Conservation (phyloP, 1,140 invertebrate genomes). For the Drosophila equinoxialis region DNA sequence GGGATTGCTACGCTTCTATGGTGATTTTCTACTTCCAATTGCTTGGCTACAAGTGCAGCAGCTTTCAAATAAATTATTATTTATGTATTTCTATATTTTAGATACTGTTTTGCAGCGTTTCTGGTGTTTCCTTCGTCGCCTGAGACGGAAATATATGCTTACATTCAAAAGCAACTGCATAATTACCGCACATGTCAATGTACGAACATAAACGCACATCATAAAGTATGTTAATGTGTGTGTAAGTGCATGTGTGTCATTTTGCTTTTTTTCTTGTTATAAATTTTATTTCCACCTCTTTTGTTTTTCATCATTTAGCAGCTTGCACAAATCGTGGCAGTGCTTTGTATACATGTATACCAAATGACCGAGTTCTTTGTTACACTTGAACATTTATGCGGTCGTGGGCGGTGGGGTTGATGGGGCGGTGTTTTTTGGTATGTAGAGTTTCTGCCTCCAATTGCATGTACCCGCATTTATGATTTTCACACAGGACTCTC, state of each 20-base stretch:
- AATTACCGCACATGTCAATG: conserved; percentile 1
- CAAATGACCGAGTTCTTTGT: conserved; percentile 75
- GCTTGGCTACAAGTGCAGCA: no score
- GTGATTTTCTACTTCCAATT: no score
- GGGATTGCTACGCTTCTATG: no score
- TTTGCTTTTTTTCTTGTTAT: conserved; percentile 30
- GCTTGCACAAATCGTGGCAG: conserved; percentile 52
- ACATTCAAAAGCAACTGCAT: neutral
- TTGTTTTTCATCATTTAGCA: conserved; percentile 59
- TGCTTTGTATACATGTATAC: conserved; percentile 46
- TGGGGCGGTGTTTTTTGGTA: no score
- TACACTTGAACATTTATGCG: conserved; percentile 46
- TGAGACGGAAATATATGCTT: conserved; percentile 14
- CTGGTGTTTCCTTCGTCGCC: neutral
- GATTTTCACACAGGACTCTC: conserved; percentile 32
- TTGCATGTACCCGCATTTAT: conserved; percentile 51
- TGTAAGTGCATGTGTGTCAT: conserved; percentile 5
- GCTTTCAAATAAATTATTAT: no score
- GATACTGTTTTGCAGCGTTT: no score
- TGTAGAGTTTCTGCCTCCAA: conserved; percentile 14
- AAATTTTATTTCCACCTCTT: conserved; percentile 33
- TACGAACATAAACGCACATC: neutral
- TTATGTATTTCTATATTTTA: no score
- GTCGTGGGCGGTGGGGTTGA: conserved; percentile 1
- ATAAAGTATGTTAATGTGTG: neutral